A percentile compares a stretch with the other conserved stretches of the same genome.
phyloP scores from a whole-genome alignment of 2,113 vertebrate species.

The Rhombomys opimus region DNA sequence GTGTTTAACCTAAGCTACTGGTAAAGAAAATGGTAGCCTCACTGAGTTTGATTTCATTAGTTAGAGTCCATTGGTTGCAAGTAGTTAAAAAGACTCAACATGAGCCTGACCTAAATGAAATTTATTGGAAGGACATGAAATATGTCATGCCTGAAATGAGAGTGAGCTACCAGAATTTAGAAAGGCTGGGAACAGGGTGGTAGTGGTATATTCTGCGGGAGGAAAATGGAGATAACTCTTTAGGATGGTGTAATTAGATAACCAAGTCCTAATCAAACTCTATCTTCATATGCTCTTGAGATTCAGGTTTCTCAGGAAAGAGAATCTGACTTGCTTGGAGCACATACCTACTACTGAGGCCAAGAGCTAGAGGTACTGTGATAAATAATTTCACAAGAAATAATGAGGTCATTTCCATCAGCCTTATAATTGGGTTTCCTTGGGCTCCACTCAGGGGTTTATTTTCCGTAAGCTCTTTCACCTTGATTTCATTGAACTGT shows the following conservation, averaged over 20 bases:
- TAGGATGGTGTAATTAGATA: not conserved
- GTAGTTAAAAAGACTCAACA: conserved; percentile 1
- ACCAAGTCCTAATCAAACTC: not conserved
- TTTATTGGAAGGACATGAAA: not conserved
- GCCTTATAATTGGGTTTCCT: not conserved
- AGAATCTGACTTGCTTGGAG: conserved; percentile 17
- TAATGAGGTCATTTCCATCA: not conserved
- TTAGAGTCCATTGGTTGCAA: conserved; percentile 33
- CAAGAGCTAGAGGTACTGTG: not conserved
- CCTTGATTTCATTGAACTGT: not conserved
- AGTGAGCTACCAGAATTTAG: not conserved
- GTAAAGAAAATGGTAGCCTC: conserved; percentile 28
- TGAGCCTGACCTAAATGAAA: not conserved
- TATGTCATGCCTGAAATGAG: conserved; percentile 9
- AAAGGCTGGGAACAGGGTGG: not conserved
- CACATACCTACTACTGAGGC: not conserved
- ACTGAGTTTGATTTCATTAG: conserved; percentile 51
- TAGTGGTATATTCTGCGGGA: not conserved
- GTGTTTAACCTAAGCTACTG: conserved; percentile 44
- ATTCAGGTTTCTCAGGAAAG: conserved; percentile 25
- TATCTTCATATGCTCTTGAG: not conserved
- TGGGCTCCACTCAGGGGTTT: not conserved
- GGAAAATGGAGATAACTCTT: not conserved
- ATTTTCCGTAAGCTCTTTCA: not conserved
- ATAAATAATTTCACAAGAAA: conserved; percentile 27